phyloP scores from a whole-genome alignment of 2,797 vertebrate species.

The Furcifer pardalis region DNA sequence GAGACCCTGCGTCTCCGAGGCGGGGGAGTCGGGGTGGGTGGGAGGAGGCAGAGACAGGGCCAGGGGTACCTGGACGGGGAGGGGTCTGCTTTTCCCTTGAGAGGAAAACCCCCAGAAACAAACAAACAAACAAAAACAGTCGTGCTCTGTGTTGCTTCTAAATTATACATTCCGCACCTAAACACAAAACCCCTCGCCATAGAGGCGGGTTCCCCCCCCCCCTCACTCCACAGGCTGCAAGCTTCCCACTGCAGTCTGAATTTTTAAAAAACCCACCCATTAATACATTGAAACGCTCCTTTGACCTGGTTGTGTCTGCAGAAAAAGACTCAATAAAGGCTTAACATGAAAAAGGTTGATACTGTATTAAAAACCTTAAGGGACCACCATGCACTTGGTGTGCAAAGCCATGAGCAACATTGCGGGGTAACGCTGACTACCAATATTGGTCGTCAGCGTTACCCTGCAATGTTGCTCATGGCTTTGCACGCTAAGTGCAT shows the following conservation, averaged over 20 bases:
- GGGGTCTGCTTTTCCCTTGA: neutral
- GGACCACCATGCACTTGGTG: no score
- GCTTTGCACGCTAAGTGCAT: no score
- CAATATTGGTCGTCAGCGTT: no score
- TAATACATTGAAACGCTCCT: no score
- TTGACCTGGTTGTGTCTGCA: no score
- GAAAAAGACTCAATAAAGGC: neutral
- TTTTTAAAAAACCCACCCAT: neutral
- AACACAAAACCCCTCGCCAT: neutral
- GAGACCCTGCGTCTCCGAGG: neutral
- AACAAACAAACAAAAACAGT: no score
- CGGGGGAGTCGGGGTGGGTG: constrained; percentile 17
- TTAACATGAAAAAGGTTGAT: neutral
- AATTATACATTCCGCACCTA: accelerated
- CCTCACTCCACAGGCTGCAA: no score
- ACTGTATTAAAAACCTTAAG: no score
- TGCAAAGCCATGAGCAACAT: no score
- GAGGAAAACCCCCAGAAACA: no score
- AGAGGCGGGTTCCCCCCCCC: accelerated
- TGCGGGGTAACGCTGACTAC: neutral
- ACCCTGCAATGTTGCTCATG: no score
- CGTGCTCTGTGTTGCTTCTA: no score
- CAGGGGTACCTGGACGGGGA: neutral
- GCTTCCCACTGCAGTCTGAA: neutral
- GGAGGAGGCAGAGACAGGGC: neutral